Conservation (phyloP, 2,113 vertebrate species). For the Perccottus glenii region DNA sequence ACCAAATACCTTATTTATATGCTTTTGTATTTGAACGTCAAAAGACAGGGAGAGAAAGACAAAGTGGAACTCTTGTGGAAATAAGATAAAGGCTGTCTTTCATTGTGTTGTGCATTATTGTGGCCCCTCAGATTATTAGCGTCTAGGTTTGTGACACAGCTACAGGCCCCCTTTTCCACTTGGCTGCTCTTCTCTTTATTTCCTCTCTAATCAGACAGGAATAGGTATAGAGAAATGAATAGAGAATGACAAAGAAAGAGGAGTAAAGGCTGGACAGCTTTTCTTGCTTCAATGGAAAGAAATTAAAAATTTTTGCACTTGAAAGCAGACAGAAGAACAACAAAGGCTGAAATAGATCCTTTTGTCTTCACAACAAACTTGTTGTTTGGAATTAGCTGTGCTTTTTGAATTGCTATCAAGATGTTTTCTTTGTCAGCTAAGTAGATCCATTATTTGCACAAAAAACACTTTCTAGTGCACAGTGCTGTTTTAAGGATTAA, state of each 20-base stretch:
- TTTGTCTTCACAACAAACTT: slow-evolving; percentile 47
- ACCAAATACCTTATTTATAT: slow-evolving; percentile 1
- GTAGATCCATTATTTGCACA: slow-evolving; percentile 1
- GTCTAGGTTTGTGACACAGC: slow-evolving; percentile 44
- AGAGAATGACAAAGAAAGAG: slow-evolving; percentile 58
- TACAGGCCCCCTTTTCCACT: slow-evolving; percentile 48
- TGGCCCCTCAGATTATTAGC: slow-evolving; percentile 52
- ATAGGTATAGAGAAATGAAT: slow-evolving; percentile 53
- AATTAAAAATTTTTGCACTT: slow-evolving; percentile 59
- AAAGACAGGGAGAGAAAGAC: slow-evolving; percentile 27
- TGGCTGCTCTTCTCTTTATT: slow-evolving; percentile 55
- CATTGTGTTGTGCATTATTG: slow-evolving; percentile 32
- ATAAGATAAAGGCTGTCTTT: slow-evolving; percentile 42
- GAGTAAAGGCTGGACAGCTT: slow-evolving; percentile 56
- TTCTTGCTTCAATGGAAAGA: slow-evolving; percentile 66
- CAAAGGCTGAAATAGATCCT: slow-evolving; percentile 40
- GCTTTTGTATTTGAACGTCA: slow-evolving; percentile 19
- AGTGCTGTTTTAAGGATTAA: slow-evolving; percentile 7
- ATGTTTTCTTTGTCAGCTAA: slow-evolving; percentile 14
- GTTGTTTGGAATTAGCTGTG: slow-evolving; percentile 23
- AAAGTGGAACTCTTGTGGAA: slow-evolving; percentile 41
- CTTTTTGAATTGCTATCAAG: slow-evolving; percentile 13
- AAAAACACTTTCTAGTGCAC: slow-evolving; percentile 6
- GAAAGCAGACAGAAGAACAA: slow-evolving; percentile 50
- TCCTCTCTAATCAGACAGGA: slow-evolving; percentile 52